A percentile compares a stretch with the other conserved stretches of the same genome.
Evolutionary conservation across 1,140 invertebrate genomes (phyloP).

Genomic region (Venturia canescens): DNA sequence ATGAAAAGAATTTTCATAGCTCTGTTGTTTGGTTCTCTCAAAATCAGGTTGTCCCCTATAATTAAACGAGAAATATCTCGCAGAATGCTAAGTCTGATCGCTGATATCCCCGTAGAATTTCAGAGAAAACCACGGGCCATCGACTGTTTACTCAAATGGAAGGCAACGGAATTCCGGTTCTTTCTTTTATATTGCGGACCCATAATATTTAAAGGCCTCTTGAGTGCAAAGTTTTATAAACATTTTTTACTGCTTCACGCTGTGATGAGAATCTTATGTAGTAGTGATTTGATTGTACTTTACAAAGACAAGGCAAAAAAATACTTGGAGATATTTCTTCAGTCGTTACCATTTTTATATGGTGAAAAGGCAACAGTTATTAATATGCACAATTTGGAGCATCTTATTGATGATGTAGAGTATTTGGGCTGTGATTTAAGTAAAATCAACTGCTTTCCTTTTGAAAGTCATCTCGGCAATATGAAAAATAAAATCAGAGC

Average conservation of each 20-base stretch:
- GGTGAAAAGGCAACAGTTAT: conserved; percentile 21
- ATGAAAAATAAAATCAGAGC: conserved; percentile 26
- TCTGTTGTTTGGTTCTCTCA: too few relatives aligned
- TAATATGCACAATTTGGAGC: conserved; percentile 46
- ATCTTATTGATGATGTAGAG: conserved; percentile 36
- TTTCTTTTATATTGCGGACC: too few relatives aligned
- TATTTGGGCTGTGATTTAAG: conserved; percentile 8
- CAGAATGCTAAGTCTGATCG: too few relatives aligned
- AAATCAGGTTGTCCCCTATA: too few relatives aligned
- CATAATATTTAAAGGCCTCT: background rate
- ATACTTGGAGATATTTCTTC: conserved; percentile 21
- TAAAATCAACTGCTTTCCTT: conserved; percentile 35
- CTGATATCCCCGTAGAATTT: too few relatives aligned
- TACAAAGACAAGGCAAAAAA: background rate
- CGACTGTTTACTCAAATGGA: too few relatives aligned
- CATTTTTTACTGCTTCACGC: conserved; percentile 46
- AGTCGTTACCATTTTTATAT: conserved; percentile 16
- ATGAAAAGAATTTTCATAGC: too few relatives aligned
- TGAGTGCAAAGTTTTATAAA: conserved; percentile 15
- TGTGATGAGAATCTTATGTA: conserved; percentile 29
- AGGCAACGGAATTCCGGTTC: too few relatives aligned
- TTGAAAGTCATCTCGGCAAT: conserved; percentile 41
- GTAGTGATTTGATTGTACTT: background rate
- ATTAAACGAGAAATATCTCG: too few relatives aligned
- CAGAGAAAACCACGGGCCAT: too few relatives aligned